These are phyloP conservation scores for Perodicticus potto DNA, from an alignment of 2,797 vertebrate genomes.

Conservation along the genomic window DNA sequence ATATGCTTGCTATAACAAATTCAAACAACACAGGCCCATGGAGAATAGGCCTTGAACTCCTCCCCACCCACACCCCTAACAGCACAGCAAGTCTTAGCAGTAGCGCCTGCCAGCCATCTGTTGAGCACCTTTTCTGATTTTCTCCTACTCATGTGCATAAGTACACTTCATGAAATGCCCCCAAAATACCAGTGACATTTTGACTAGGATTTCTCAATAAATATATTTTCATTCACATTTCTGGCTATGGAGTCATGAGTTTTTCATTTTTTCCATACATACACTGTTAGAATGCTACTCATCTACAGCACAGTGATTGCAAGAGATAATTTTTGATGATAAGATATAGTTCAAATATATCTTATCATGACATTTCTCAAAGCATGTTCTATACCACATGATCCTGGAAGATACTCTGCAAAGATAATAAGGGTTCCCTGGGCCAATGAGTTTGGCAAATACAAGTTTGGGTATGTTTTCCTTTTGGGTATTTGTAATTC, in stretches of 20 bases:
- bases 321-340: not conserved
- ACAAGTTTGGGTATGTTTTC: not conserved
- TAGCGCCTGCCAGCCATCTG: not conserved
- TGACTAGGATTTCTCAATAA: not conserved
- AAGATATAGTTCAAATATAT: not conserved
- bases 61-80: not conserved
- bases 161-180: not conserved
- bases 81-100: not conserved
- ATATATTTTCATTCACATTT: not conserved
- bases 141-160: not conserved
- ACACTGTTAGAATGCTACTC: too few relatives aligned
- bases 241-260: not conserved
- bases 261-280: not conserved
- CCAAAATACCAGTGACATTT: not conserved
- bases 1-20: constrained; percentile 42
- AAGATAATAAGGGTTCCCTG: not conserved
- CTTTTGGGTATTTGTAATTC: constrained; percentile 28
- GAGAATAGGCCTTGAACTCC: not conserved
- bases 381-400: not conserved
- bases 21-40: not conserved
- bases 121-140: not conserved
- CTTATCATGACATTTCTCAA: not conserved
- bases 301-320: not conserved
- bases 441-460: constrained; percentile 22
- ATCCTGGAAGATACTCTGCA: not conserved